A percentile compares a stretch with the other conserved stretches of the same genome.
Evolutionary conservation across 2,888 invertebrate species (phyloP).

Genomic region (Amphiduros pacificus): DNA sequence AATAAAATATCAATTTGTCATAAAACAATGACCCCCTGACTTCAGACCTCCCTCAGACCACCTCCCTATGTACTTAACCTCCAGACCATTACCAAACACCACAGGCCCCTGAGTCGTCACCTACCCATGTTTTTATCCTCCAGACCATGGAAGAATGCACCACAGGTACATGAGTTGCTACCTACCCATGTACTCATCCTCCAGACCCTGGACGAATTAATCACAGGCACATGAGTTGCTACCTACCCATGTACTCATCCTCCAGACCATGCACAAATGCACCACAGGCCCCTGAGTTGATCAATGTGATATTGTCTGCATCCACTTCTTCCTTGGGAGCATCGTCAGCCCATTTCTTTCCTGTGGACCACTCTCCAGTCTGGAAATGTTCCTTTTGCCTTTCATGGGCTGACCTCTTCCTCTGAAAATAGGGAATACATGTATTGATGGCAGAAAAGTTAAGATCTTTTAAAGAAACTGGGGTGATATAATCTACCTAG

Average conservation of each 20-base stretch:
- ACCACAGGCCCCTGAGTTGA: slow-evolving; percentile 93
- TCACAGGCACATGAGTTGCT: slow-evolving; percentile 90
- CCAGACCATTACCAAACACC: background rate
- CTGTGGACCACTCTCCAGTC: slow-evolving; percentile 88
- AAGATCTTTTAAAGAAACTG: no score
- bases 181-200: slow-evolving; percentile 89
- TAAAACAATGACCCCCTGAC: no score
- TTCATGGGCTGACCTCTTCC: slow-evolving; percentile 83
- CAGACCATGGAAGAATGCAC: background rate
- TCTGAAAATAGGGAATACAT: slow-evolving; percentile 61
- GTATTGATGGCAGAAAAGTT: background rate
- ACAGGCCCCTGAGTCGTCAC: background rate
- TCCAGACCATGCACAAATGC: slow-evolving; percentile 98
- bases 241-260: slow-evolving; percentile 86
- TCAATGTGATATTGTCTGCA: slow-evolving; percentile 75
- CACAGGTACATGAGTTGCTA: background rate
- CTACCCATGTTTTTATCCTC: no score
- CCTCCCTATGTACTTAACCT: no score
- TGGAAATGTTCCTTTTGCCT: slow-evolving; percentile 79
- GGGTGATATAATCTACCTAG: no score
- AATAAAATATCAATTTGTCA: no score
- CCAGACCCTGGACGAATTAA: slow-evolving; percentile 92
- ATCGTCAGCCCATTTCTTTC: slow-evolving; percentile 85
- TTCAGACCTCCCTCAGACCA: no score
- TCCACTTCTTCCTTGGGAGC: slow-evolving; percentile 75